phyloP scores from a whole-genome alignment of 2,888 invertebrate genomes.

The Drosophila mulleri region DNA sequence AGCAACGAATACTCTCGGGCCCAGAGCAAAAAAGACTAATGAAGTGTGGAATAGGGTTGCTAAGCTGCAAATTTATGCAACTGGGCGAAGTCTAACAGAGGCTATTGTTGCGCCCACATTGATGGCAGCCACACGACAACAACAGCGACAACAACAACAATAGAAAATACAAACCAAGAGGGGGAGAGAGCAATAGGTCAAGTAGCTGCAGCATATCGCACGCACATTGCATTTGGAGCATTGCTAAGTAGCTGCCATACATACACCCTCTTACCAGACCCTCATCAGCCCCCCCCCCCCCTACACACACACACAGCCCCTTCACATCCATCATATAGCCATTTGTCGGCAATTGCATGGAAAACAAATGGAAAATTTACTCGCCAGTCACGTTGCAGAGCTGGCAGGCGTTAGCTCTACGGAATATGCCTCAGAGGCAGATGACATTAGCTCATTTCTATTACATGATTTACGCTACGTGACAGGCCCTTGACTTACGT shows the following conservation, averaged over 20 bases:
- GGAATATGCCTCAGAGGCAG: not conserved
- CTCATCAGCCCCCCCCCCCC: not conserved
- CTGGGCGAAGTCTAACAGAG: not conserved
- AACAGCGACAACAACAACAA: not conserved
- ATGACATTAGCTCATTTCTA: conserved; percentile 7
- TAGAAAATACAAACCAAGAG: not conserved
- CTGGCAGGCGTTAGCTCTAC: not conserved
- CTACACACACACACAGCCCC: not conserved
- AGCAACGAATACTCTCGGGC: not conserved
- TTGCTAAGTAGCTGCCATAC: conserved; percentile 1
- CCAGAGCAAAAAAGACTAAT: conserved; percentile 37
- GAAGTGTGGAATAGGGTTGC: conserved; percentile 57
- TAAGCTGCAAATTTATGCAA: conserved; percentile 51
- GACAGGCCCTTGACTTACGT: not conserved
- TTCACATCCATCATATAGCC: not conserved
- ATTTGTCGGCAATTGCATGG: conserved; percentile 16
- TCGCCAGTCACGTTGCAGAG: conserved; percentile 8
- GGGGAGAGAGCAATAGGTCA: conserved; percentile 10
- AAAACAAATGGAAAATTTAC: conserved; percentile 8
- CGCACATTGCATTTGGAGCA: conserved; percentile 5
- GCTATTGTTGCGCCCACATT: not conserved
- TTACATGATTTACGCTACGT: conserved; percentile 4
- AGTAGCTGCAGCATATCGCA: conserved; percentile 8
- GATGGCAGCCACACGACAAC: not conserved
- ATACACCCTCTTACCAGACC: no score